Conservation (phyloP, 2,113 vertebrate genomes). For the Rhegmatorhina hoffmannsi region DNA sequence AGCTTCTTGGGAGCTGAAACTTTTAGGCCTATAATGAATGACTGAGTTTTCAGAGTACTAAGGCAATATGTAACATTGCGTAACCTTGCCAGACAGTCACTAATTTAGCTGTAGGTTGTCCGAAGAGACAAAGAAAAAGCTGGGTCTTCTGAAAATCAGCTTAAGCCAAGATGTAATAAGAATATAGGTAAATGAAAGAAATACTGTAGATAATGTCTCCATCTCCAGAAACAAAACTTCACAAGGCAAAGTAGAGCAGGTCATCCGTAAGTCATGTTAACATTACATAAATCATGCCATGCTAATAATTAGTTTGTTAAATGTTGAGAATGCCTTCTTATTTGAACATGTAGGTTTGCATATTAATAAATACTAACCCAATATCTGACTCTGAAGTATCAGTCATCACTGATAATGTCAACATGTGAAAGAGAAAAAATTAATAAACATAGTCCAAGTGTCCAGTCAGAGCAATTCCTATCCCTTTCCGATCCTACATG, state of each 20-base stretch:
- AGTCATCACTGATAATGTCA: background rate
- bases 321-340: background rate
- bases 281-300: fast-evolving
- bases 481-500: background rate
- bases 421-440: background rate
- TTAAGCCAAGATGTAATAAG: background rate
- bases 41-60: background rate
- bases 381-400: background rate
- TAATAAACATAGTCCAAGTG: background rate
- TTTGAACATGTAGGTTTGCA: background rate
- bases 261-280: background rate
- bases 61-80: background rate
- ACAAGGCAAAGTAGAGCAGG: background rate
- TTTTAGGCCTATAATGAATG: background rate
- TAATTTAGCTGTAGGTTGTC: background rate
- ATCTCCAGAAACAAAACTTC: background rate
- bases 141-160: background rate
- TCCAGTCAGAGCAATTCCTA: background rate
- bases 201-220: background rate
- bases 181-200: background rate
- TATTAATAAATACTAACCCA: background rate
- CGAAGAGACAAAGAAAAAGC: background rate
- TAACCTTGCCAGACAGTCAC: background rate
- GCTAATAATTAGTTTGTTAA: background rate
- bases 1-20: background rate